A percentile compares a stretch with the other conserved stretches of the same genome.
Evolutionary conservation across 2,113 vertebrate genomes (phyloP).

Genomic region (Anser brachyrhynchus): DNA sequence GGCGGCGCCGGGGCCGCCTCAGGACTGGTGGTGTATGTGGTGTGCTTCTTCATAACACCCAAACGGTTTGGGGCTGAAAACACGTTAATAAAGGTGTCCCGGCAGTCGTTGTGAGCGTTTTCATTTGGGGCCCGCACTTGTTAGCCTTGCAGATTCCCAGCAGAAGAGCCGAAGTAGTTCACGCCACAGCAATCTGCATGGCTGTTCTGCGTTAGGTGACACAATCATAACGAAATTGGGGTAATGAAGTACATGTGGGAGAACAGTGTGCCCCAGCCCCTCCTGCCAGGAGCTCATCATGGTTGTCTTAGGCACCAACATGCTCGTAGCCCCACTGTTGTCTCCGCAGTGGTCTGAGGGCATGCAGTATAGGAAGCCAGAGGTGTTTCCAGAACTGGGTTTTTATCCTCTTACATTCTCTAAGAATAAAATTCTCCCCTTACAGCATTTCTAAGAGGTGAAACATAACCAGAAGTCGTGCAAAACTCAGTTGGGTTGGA

Average conservation of each 20-base stretch:
- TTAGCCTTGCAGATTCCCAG: neutral
- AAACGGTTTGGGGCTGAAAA: too few species aligned
- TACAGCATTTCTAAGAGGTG: neutral
- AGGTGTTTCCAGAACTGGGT: neutral
- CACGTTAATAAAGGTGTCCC: too few species aligned
- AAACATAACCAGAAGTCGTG: neutral
- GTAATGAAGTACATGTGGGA: neutral
- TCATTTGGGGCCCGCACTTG: neutral
- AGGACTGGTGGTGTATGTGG: fast-evolving
- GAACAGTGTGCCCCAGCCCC: neutral
- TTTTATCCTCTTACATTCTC: neutral
- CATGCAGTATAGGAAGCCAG: neutral
- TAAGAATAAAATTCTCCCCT: neutral
- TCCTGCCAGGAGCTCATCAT: neutral
- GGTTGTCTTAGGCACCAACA: neutral
- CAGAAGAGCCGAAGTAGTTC: neutral
- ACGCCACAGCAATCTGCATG: neutral
- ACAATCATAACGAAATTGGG: too few species aligned
- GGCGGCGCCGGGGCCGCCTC: too few species aligned
- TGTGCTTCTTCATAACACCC: too few species aligned
- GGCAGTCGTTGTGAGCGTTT: neutral
- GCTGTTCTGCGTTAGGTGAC: too few species aligned
- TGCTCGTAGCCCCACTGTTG: neutral
- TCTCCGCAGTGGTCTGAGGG: neutral
- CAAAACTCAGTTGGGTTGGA: neutral